phyloP scores from a whole-genome alignment of 2,888 invertebrate genomes.

The Hyppa rectilinea region DNA sequence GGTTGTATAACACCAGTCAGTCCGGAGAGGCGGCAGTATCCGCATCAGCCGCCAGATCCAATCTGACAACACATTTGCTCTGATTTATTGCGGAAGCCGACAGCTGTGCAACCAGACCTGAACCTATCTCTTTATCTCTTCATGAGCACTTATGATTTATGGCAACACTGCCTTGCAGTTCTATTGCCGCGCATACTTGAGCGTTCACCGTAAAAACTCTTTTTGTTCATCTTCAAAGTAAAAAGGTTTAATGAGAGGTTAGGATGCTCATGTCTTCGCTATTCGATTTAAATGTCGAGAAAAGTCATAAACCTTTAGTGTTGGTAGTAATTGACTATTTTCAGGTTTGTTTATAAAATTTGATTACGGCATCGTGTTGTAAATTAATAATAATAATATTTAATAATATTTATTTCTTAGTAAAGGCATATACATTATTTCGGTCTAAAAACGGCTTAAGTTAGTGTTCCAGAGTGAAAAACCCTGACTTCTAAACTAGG shows the following conservation, averaged over 20 bases:
- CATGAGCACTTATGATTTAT: conserved; percentile 46
- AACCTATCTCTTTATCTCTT: conserved; percentile 62
- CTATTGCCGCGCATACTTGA: neutral
- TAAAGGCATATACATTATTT: too few relatives aligned
- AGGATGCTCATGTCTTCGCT: conserved; percentile 3
- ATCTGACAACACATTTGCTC: conserved; percentile 61
- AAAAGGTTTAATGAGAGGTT: conserved; percentile 12
- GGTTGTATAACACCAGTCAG: conserved; percentile 35
- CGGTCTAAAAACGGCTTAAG: too few relatives aligned
- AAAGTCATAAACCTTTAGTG: conserved; percentile 29
- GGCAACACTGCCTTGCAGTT: conserved; percentile 19
- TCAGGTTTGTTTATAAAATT: neutral
- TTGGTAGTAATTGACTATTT: conserved; percentile 20
- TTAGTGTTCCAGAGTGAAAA: too few relatives aligned
- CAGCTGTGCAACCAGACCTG: conserved; percentile 55
- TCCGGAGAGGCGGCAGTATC: conserved; percentile 29
- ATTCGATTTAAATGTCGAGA: neutral
- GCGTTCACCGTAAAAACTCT: neutral
- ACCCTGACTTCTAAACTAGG: too few relatives aligned
- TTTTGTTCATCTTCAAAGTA: neutral
- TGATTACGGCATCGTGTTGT: conserved; percentile 8
- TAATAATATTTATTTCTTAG: too few relatives aligned
- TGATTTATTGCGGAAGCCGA: conserved; percentile 72
- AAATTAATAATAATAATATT: too few relatives aligned
- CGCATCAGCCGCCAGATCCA: conserved; percentile 33